Evolutionary conservation across 1,140 invertebrate species (phyloP).

Genomic region (Bradynema listronoti): DNA sequence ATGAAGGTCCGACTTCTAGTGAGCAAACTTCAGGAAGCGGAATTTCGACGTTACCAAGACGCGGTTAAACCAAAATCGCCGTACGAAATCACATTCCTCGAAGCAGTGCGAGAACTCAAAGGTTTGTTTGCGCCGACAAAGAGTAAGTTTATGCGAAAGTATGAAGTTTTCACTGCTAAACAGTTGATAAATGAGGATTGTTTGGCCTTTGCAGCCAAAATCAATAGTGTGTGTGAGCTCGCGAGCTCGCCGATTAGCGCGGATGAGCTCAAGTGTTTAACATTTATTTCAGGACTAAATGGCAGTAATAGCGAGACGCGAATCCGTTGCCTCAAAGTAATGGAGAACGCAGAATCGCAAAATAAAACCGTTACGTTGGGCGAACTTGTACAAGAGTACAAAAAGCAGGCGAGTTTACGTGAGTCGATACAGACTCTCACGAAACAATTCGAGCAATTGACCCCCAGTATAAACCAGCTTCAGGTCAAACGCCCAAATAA

Average conservation of each 20-base stretch:
- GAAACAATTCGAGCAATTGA: too few species aligned
- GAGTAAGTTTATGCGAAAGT: neutral
- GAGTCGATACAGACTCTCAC: too few species aligned
- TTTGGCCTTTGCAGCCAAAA: neutral
- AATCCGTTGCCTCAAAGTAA: neutral
- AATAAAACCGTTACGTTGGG: neutral
- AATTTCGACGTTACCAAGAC: neutral
- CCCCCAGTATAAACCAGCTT: too few species aligned
- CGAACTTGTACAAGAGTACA: neutral
- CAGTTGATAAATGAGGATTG: neutral
- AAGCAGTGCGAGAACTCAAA: neutral
- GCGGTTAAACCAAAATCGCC: conserved; percentile 1
- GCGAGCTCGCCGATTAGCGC: neutral
- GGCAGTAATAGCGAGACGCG: neutral
- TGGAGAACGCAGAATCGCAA: neutral
- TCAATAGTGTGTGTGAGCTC: neutral
- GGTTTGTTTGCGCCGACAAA: neutral
- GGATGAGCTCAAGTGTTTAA: neutral
- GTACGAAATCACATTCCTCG: neutral
- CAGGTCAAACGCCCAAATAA: too few species aligned
- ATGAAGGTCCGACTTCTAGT: neutral
- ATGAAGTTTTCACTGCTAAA: neutral
- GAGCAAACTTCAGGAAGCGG: neutral
- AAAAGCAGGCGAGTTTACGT: too few species aligned
- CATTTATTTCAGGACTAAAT: neutral